These are phyloP conservation scores for Xestia c-nigrum DNA, from an alignment of 2,888 invertebrate genomes.

Conservation along the genomic window DNA sequence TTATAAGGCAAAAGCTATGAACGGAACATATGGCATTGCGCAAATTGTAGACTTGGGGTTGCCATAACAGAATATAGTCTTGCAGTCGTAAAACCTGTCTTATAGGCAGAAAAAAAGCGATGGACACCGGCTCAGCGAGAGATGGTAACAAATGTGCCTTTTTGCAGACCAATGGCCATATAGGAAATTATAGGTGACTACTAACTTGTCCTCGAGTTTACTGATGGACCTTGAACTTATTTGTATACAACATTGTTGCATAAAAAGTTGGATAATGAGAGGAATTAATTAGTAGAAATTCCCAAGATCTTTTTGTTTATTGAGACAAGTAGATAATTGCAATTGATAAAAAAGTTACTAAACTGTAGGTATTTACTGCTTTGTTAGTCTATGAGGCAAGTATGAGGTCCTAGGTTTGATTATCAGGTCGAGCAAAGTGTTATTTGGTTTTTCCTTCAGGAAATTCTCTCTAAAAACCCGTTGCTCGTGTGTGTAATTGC, in stretches of 20 bases:
- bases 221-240: constrained; percentile 38
- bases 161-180: constrained; percentile 49
- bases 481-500: not conserved
- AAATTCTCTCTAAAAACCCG: not conserved
- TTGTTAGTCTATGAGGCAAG: not conserved
- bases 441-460: not conserved
- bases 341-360: not conserved
- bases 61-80: constrained; percentile 54
- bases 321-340: not conserved
- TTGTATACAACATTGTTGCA: constrained; percentile 14
- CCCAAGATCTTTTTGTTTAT: not conserved
- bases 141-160: constrained; percentile 48
- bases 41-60: constrained; percentile 54
- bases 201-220: constrained; percentile 30
- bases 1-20: constrained; percentile 55
- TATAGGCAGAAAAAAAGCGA: constrained; percentile 54
- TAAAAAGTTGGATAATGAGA: not conserved
- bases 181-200: constrained; percentile 56
- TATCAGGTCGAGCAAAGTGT: not conserved
- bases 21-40: constrained; percentile 38
- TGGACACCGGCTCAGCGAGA: constrained; percentile 40
- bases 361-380: not conserved
- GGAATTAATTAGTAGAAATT: constrained; percentile 10
- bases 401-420: not conserved
- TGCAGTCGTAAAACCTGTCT: constrained; percentile 59